Evolutionary conservation across 1,140 invertebrate species (phyloP), one percentile per base, ranked within the genome.

Genomic region (Popillia japonica): DNA sequence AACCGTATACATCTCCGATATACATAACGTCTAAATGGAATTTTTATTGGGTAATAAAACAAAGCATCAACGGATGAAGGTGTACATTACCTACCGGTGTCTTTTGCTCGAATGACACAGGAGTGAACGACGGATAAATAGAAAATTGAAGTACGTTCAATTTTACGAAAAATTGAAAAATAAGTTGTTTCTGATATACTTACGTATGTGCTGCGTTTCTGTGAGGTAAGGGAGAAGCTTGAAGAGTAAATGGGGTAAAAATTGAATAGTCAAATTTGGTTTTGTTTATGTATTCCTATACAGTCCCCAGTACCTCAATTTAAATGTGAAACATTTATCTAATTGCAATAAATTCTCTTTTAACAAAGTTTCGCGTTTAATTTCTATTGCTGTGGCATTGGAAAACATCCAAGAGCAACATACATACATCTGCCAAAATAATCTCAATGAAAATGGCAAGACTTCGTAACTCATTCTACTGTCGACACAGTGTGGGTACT

Each of bases 1-100:
- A 41, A 74, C 72, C 75, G 59, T 79, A 79, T 34, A 34, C 76
- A 79, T 79, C 77, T 79, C 78, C 75, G 77, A 79, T 79, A 79
- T 79, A 79, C 77, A 79, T 79, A 79, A 77, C 78, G 75, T 73
- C 44, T 40, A 74, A 74, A 77, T 77, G 75, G 55, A 55, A 59
- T 48, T 77, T 77, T 77, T 77, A 77, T 59, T 64, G 55, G 75
- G 34, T 55, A 77, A 77, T 77, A 77, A 77, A 77, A 77, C 75
- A 77, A 77, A 76, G 72, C 40, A 44, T 74, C 72, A 74, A 42
- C 72, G 72, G 72, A 74, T 68, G 61, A 68, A 68, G 22, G 61
- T 68, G 61, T 68, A 68, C 61, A 22, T 68, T 68, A 68, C 61
- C 23, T 68, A 22, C 11, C 17, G 27, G 48, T 55, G 48, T 55